These are phyloP conservation scores for Andrena bicolor DNA, from an alignment of 2,888 invertebrate genomes.

Conservation along the genomic window DNA sequence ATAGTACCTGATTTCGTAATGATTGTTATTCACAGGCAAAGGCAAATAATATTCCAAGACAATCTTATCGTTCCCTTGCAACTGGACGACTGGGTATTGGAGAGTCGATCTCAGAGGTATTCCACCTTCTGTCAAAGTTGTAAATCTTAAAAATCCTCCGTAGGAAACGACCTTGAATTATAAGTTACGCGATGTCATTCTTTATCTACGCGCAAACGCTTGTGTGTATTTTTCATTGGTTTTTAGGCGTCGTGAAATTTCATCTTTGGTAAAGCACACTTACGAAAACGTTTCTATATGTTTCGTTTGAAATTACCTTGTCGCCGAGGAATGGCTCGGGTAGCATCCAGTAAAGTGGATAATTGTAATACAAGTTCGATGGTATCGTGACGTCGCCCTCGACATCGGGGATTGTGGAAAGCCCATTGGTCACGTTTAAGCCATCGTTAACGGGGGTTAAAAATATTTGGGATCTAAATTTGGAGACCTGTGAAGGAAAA, in stretches of 20 bases:
- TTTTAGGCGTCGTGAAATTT: neutral
- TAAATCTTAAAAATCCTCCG: slow-evolving; percentile 94
- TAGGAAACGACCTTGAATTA: slow-evolving; percentile 90
- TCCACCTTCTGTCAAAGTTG: slow-evolving; percentile 88
- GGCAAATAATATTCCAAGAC: slow-evolving; percentile 90
- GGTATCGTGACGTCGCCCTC: slow-evolving; percentile 86
- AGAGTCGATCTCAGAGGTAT: slow-evolving; percentile 87
- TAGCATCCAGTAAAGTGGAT: slow-evolving; percentile 93
- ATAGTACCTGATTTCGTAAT: slow-evolving; percentile 86
- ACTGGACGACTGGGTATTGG: slow-evolving; percentile 92
- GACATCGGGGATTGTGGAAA: slow-evolving; percentile 88
- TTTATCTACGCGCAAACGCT: neutral
- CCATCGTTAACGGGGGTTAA: slow-evolving; percentile 83
- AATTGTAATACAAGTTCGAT: slow-evolving; percentile 86
- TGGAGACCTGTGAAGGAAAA: slow-evolving; percentile 73
- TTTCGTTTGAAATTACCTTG: slow-evolving; percentile 85
- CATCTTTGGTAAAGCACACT: neutral
- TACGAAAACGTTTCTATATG: neutral
- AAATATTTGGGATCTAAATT: slow-evolving; percentile 75
- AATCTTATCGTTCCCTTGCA: slow-evolving; percentile 91
- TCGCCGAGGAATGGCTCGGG: slow-evolving; percentile 94
- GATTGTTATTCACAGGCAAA: slow-evolving; percentile 80
- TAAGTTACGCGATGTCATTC: slow-evolving; percentile 8
- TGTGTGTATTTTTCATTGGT: neutral
- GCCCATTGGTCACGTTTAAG: slow-evolving; percentile 87